A percentile compares a stretch with the other conserved stretches of the same genome.
Evolutionary conservation across 1,140 invertebrate species (phyloP).

Genomic region (Magallana ariakensis): DNA sequence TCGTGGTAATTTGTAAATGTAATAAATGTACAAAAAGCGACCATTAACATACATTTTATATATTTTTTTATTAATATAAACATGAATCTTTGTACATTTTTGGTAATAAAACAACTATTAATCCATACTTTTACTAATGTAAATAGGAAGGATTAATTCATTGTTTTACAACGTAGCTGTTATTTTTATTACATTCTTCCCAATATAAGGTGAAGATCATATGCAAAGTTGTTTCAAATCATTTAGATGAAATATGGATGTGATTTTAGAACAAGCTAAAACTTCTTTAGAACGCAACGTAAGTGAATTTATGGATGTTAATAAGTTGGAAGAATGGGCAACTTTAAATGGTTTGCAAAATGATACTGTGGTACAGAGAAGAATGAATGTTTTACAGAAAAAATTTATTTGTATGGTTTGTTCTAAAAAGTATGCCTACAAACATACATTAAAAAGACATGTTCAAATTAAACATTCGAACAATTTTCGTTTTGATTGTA

Average conservation of each 20-base stretch:
- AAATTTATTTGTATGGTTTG: not conserved
- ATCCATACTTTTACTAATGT: not conserved
- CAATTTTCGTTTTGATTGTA: not conserved
- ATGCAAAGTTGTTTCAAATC: not conserved
- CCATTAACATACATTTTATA: not conserved
- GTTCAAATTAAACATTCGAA: not conserved
- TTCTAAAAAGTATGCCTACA: not conserved
- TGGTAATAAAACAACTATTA: not conserved
- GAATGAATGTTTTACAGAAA: not conserved
- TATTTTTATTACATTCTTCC: not conserved
- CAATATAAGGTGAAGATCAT: not conserved
- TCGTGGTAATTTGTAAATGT: not conserved
- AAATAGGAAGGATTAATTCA: conserved; percentile 5
- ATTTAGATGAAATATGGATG: not conserved
- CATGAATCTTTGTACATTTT: not conserved
- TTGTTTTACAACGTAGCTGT: not conserved
- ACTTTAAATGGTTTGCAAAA: not conserved
- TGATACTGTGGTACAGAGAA: not conserved
- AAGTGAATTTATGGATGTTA: not conserved
- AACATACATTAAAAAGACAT: not conserved
- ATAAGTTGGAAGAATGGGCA: not conserved
- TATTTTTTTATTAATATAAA: not conserved
- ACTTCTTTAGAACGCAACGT: not conserved
- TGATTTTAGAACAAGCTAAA: not conserved
- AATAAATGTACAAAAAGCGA: not conserved